Percentiles rank a stretch among this genome's conserved stretches.
Evolutionary conservation across 2,797 vertebrate species (phyloP).

Genomic region (Tenualosa ilisha): DNA sequence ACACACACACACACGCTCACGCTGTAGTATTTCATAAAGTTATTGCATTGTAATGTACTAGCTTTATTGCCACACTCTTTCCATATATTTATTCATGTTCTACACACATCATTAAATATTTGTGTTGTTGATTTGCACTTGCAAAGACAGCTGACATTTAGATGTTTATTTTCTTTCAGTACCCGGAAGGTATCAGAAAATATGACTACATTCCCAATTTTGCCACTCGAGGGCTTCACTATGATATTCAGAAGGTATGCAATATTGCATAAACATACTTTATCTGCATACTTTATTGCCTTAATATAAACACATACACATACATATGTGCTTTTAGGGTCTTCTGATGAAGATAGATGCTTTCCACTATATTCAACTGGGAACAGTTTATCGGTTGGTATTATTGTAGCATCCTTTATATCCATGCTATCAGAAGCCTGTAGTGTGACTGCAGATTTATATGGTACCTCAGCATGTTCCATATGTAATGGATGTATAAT

Average conservation of each 20-base stretch:
- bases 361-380: slow-evolving; percentile 85
- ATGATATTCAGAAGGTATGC: slow-evolving; percentile 85
- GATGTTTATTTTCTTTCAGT: slow-evolving; percentile 62
- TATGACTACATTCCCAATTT: slow-evolving; percentile 85
- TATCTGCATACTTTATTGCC: not conserved
- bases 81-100: not conserved
- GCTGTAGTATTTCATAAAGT: not conserved
- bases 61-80: not conserved
- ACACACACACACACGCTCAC: not conserved
- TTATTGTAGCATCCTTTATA: not conserved
- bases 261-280: not conserved
- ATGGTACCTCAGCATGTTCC: not conserved
- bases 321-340: slow-evolving; percentile 63
- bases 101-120: not conserved
- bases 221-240: slow-evolving; percentile 81
- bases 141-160: not conserved
- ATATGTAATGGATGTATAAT: not conserved
- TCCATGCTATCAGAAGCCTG: no score
- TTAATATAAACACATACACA: not conserved
- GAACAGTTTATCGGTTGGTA: slow-evolving; percentile 82
- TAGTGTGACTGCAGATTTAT: not conserved
- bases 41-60: not conserved
- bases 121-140: not conserved
- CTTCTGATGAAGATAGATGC: slow-evolving; percentile 87
- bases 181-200: slow-evolving; percentile 75